These are phyloP conservation scores for Luperina testacea DNA, from an alignment of 2,888 invertebrate species.

Conservation along the genomic window DNA sequence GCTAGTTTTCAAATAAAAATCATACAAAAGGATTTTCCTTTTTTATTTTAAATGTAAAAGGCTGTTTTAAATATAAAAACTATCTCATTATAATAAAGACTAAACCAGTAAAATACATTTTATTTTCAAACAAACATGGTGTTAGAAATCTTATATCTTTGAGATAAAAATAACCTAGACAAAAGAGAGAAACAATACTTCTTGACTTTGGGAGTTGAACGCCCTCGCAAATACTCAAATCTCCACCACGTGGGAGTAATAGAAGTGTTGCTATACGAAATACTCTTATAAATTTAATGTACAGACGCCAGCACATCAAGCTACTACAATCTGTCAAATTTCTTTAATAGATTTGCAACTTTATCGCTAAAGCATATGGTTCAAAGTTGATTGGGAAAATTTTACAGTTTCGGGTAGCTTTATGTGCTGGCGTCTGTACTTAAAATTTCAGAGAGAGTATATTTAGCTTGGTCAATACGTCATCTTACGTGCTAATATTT, in stretches of 20 bases:
- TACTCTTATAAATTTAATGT: neutral
- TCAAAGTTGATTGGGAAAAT: too few relatives aligned
- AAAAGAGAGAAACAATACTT: slow-evolving; percentile 14
- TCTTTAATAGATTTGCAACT: too few relatives aligned
- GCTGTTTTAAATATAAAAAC: neutral
- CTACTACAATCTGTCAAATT: too few relatives aligned
- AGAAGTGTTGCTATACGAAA: neutral
- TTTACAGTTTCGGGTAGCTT: too few relatives aligned
- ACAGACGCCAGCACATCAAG: too few relatives aligned
- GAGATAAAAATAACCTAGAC: neutral
- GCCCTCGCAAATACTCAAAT: slow-evolving; percentile 29
- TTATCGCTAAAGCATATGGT: too few relatives aligned
- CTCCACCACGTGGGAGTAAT: slow-evolving; percentile 15
- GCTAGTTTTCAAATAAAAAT: neutral
- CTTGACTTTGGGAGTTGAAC: slow-evolving; percentile 34
- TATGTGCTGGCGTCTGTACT: too few relatives aligned
- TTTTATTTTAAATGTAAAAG: neutral
- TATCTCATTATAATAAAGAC: too few relatives aligned
- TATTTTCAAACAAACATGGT: neutral
- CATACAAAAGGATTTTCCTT: neutral
- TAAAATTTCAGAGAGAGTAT: too few relatives aligned
- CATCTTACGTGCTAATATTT: too few relatives aligned
- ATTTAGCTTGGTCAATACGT: too few relatives aligned
- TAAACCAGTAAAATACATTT: neutral
- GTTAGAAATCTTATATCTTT: neutral